These are phyloP conservation scores for Chrysotoxum bicinctum DNA, from an alignment of 2,888 invertebrate genomes.

Conservation along the genomic window DNA sequence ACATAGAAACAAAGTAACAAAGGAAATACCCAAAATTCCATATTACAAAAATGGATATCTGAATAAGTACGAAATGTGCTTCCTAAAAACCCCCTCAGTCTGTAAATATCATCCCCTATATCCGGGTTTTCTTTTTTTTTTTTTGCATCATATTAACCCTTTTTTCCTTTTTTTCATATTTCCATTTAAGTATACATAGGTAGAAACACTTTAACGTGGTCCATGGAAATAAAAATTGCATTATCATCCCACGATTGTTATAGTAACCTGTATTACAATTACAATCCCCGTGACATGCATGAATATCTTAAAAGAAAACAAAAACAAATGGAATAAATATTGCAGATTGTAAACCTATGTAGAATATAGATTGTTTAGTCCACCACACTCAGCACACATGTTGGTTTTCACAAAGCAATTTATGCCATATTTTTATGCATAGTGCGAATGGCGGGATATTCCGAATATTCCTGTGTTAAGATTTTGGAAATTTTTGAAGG, in stretches of 20 bases:
- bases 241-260: constrained; percentile 60
- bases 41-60: not conserved
- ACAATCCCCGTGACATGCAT: not conserved
- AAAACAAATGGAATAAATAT: constrained; percentile 1
- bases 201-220: not conserved
- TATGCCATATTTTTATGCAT: not conserved
- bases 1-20: too few relatives aligned
- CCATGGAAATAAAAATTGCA: constrained; percentile 66
- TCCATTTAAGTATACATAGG: not conserved
- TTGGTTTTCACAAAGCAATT: constrained; percentile 59
- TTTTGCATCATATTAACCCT: constrained; percentile 43
- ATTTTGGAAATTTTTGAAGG: constrained; percentile 34
- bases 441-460: constrained; percentile 41
- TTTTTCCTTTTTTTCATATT: constrained; percentile 19
- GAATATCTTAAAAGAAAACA: not conserved
- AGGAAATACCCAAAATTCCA: too few relatives aligned
- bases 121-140: not conserved
- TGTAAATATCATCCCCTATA: constrained; percentile 32
- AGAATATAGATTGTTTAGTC: not conserved
- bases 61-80: constrained; percentile 17
- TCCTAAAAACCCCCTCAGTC: not conserved
- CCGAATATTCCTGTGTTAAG: constrained; percentile 16
- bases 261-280: constrained; percentile 31
- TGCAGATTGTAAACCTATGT: not conserved
- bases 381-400: constrained; percentile 43